Conservation (phyloP, 2,888 invertebrate species). For the Macaria liturata region DNA sequence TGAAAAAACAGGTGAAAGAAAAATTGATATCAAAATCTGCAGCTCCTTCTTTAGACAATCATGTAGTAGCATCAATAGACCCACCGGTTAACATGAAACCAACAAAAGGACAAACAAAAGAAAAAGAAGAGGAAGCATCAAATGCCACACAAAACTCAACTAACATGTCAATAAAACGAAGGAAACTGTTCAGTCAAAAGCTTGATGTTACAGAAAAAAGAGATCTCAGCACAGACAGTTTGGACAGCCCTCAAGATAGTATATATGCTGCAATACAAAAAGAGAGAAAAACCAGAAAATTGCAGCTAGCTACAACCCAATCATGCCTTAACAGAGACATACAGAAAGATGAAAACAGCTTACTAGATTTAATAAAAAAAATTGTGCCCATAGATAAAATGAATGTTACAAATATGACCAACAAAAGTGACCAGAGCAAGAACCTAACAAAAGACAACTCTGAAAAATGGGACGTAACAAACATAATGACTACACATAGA, state of each 20-base stretch:
- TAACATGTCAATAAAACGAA: conserved; percentile 63
- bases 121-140: conserved; percentile 23
- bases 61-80: conserved; percentile 16
- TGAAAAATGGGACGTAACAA: conserved; percentile 62
- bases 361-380: conserved; percentile 69
- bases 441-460: conserved; percentile 38
- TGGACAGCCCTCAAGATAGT: conserved; percentile 58
- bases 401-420: conserved; percentile 54
- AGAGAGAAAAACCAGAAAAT: conserved; percentile 67
- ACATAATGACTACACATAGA: conserved; percentile 56
- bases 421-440: conserved; percentile 45
- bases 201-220: conserved; percentile 62
- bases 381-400: conserved; percentile 67
- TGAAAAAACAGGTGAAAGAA: conserved; percentile 47
- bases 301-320: conserved; percentile 53
- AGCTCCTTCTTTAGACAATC: conserved; percentile 35
- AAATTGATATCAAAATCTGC: conserved; percentile 49
- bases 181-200: conserved; percentile 72
- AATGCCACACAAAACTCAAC: conserved; percentile 34
- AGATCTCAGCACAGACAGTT: conserved; percentile 49
- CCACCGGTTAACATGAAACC: conserved; percentile 13
- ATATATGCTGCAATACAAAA: conserved; percentile 50
- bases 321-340: conserved; percentile 66
- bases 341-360: conserved; percentile 54
- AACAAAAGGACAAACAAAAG: conserved; percentile 30